Evolutionary conservation across 2,113 vertebrate species (phyloP).

Genomic region (Nyctereutes procyonoides): DNA sequence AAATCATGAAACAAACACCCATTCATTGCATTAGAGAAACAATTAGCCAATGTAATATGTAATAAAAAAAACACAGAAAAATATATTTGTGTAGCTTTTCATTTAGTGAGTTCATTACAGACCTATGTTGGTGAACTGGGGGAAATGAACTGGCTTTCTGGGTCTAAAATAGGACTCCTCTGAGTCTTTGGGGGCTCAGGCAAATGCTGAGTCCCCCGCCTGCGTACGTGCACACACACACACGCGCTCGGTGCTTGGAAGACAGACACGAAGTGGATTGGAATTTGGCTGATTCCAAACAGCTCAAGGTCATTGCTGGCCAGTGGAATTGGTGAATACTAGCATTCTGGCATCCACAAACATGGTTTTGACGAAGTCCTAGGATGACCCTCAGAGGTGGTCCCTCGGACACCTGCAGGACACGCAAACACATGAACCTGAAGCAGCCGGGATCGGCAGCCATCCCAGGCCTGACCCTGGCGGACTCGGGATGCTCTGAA

Average conservation of each 20-base stretch:
- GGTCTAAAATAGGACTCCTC: not conserved
- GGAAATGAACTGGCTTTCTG: not conserved
- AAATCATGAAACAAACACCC: not conserved
- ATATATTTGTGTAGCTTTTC: not conserved
- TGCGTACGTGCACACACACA: fast-evolving
- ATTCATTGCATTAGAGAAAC: not conserved
- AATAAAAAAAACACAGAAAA: not conserved
- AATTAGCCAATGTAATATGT: not conserved
- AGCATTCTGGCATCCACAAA: not conserved
- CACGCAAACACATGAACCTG: fast-evolving
- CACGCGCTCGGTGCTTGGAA: not conserved
- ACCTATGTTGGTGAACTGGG: not conserved
- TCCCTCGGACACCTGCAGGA: too few relatives aligned
- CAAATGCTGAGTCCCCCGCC: fast-evolving
- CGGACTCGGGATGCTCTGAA: not conserved
- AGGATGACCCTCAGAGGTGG: not conserved
- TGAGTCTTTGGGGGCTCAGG: not conserved
- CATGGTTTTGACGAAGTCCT: not conserved
- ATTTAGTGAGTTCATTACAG: not conserved
- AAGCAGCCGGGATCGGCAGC: too few relatives aligned
- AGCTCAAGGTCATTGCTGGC: not conserved
- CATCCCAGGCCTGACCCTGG: not conserved
- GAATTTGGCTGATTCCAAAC: not conserved
- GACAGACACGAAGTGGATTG: not conserved
- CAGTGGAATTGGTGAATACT: not conserved